A percentile compares a stretch with the other conserved stretches of the same genome.
phyloP scores from a whole-genome alignment of 92 coral and sea anemone genomes.

The Metridium senile region DNA sequence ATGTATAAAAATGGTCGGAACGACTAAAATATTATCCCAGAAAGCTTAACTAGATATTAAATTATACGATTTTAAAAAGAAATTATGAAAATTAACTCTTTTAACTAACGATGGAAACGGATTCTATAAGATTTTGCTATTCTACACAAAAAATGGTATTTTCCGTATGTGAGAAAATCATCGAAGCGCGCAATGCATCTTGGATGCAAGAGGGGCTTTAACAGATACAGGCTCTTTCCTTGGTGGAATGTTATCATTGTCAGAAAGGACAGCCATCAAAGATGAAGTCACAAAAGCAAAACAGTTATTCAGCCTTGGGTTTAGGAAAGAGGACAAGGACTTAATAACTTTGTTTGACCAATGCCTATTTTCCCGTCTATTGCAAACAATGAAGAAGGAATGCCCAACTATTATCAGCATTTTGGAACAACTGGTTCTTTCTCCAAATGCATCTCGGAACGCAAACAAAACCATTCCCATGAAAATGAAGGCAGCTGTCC shows the following conservation, averaged over 20 bases:
- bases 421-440: neutral
- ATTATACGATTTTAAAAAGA: no score
- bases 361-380: neutral
- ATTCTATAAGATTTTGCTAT: no score
- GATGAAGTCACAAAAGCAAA: neutral
- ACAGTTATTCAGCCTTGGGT: neutral
- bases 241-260: neutral
- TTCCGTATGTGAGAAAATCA: no score
- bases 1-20: no score
- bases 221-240: neutral
- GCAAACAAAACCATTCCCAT: neutral
- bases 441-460: neutral
- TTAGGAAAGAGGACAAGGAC: neutral
- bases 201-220: no score
- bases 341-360: neutral
- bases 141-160: no score
- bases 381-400: neutral
- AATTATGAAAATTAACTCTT: no score
- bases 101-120: no score
- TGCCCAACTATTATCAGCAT: neutral
- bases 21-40: no score
- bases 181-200: no score
- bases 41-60: no score
- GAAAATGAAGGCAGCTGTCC: neutral
- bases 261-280: neutral